These are phyloP conservation scores for Cromileptes altivelis DNA, from an alignment of 2,113 vertebrate species.

Conservation along the genomic window DNA sequence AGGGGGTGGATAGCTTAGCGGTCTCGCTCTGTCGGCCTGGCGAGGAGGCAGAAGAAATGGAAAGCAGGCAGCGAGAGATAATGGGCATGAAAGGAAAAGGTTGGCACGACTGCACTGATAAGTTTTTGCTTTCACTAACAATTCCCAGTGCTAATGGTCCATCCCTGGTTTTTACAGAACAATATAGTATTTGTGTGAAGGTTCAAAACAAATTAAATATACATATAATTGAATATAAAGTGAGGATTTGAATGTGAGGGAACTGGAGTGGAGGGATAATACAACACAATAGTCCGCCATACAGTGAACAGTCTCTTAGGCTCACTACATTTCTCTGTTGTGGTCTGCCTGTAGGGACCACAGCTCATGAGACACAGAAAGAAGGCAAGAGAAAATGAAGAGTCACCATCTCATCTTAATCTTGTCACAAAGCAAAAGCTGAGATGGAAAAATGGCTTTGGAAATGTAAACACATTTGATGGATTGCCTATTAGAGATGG, in stretches of 20 bases:
- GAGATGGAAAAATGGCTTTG: background rate
- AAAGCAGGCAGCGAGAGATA: constrained; percentile 14
- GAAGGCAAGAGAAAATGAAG: background rate
- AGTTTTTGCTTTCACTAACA: background rate
- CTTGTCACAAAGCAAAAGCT: background rate
- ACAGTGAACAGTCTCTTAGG: background rate
- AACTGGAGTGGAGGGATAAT: background rate
- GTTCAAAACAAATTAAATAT: background rate
- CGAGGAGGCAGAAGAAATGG: background rate
- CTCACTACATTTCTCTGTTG: constrained; percentile 3
- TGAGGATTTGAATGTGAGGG: background rate
- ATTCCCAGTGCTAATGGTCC: background rate
- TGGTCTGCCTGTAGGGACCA: constrained; percentile 10
- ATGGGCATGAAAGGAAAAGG: constrained; percentile 23
- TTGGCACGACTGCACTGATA: constrained; percentile 19
- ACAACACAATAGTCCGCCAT: background rate
- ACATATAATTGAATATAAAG: background rate
- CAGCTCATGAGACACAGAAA: background rate
- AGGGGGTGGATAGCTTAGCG: background rate
- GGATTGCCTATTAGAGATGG: background rate
- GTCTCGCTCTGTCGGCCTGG: constrained; percentile 11
- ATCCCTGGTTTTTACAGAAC: background rate
- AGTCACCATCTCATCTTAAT: accelerated
- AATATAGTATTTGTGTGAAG: background rate
- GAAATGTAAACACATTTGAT: background rate